Evolutionary conservation across 2,797 vertebrate genomes (phyloP), one percentile per base, ranked within the genome.

Genomic region (Microctenopoma steveboyesi): DNA sequence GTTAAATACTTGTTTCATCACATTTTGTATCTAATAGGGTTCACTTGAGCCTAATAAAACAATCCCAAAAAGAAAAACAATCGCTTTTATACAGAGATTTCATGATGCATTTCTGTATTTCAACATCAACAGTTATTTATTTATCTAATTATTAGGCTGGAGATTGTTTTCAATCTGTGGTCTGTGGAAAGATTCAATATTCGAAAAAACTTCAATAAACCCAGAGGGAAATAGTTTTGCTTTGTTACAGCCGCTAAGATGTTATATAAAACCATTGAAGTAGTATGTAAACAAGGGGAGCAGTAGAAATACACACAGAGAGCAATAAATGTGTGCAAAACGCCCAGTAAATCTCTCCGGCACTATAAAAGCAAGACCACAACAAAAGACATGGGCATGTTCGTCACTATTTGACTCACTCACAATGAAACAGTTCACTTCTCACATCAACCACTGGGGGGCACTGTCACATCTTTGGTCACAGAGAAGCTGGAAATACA

Each of bases 381-480:
- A 55, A 0, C 15, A 1, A 28, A 39, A 51, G 4, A 22, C 1
- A 15, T 0, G 2, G 42, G 28, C 13, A 10, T 40, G 10, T 25
- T 16, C 27, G 35, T 48, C 18, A 4, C 9, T 33, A 15, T 48
- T 58, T 15, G 7, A 40, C 40, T 39, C 37, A 39, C 11, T 39
- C 9, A 10, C 3, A 2, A 39, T 10, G 9, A 11, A 10, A 10
- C 3, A 39, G 46, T 45, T 52, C 13, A 58, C 2, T 66, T 56
- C 1, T 55, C 35, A 15, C 8, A 10, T 1, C 4, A 14, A 68
- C 28, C 89, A 90, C 86, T 46, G 2, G 88, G 71, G 79, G 88
- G 76, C 86, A 61, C 68, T 88, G 76, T 74, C 50, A 59, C 79
- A 71, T 64, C 69, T 82, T 70, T 14, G 15, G 40, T 80, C 42